A percentile compares a stretch with the other conserved stretches of the same genome.
phyloP scores from a whole-genome alignment of 2,797 vertebrate species.

The Tympanoctomys barrerae region DNA sequence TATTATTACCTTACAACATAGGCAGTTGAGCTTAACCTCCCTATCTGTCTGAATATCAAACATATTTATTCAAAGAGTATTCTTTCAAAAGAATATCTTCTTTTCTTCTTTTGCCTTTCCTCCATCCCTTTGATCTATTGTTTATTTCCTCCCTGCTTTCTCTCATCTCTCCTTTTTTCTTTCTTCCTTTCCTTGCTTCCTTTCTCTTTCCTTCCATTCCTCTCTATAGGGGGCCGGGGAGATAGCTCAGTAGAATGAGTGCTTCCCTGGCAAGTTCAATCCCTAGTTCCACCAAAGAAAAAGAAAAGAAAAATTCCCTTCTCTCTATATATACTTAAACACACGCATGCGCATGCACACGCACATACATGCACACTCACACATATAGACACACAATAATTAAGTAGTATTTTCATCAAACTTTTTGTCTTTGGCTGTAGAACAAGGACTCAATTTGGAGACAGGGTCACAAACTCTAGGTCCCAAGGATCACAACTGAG shows the following conservation, averaged over 20 bases:
- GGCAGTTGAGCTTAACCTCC: no score
- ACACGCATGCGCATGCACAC: no score
- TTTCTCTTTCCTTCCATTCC: accelerated
- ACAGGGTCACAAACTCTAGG: not conserved
- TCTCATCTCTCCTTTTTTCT: not conserved
- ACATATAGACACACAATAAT: not conserved
- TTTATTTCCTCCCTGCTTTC: not conserved
- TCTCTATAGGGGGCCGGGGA: no score
- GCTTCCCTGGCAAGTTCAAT: no score
- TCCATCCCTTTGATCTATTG: accelerated
- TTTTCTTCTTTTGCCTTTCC: not conserved
- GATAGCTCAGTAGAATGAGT: no score
- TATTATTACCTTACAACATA: no score
- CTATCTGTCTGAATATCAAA: no score
- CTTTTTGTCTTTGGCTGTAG: not conserved
- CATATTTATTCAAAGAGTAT: not conserved
- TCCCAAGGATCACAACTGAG: not conserved
- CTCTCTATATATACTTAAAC: no score
- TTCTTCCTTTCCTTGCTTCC: accelerated
- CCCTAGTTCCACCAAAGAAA: no score
- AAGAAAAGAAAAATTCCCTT: no score
- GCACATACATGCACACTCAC: not conserved
- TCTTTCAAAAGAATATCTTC: not conserved
- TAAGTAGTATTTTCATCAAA: not conserved
- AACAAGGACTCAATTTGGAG: not conserved